phyloP scores from a whole-genome alignment of 2,888 invertebrate species.

The Melanchra persicariae region DNA sequence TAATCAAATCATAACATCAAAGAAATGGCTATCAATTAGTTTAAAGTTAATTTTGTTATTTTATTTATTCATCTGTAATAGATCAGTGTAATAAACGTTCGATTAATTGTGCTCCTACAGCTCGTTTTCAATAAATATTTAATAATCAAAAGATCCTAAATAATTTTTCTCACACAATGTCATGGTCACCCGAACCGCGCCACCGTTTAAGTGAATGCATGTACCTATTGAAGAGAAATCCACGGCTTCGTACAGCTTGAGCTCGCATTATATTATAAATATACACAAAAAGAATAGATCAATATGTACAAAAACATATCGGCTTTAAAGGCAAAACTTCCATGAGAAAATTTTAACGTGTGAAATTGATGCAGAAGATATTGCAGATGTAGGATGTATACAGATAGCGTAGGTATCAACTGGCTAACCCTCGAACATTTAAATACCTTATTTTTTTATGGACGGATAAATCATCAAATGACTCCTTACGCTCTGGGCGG shows the following conservation, averaged over 20 bases:
- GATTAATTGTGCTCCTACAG: background rate
- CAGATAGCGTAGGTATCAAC: background rate
- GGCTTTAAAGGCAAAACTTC: background rate
- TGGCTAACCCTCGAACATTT: too few species aligned
- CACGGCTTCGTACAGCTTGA: slow-evolving; percentile 49
- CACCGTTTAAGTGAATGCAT: slow-evolving; percentile 64
- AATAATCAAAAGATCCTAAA: background rate
- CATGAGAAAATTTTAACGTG: slow-evolving; percentile 37
- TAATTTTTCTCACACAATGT: background rate
- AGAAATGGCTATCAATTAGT: background rate
- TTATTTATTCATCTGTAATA: background rate
- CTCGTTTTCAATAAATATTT: background rate
- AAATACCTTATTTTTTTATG: too few species aligned
- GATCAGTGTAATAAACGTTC: background rate
- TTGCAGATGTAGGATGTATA: background rate
- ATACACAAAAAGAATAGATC: slow-evolving; percentile 51
- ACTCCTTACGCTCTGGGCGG: too few species aligned
- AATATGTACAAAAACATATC: slow-evolving; percentile 31
- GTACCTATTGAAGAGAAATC: slow-evolving; percentile 67
- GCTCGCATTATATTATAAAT: slow-evolving; percentile 59
- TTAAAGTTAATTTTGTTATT: background rate
- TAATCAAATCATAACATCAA: slow-evolving; percentile 12
- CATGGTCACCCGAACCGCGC: slow-evolving; percentile 60
- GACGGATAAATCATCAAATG: too few species aligned
- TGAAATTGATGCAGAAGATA: slow-evolving; percentile 6